Percentiles rank a stretch among this genome's conserved stretches.
Conservation (phyloP, 2,113 vertebrate genomes). For the Alosa alosa region DNA sequence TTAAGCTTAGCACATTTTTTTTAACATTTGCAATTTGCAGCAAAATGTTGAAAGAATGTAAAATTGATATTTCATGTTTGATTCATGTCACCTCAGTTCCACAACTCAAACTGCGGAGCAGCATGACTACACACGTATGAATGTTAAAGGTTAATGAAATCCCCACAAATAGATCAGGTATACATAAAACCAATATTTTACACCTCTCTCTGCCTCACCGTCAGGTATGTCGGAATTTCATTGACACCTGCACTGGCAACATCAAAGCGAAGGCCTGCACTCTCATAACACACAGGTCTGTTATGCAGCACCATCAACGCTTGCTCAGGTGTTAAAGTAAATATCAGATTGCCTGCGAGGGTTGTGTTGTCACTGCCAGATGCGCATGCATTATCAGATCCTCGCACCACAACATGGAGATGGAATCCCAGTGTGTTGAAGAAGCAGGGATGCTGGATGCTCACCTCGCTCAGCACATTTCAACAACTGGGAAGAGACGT, state of each 20-base stretch:
- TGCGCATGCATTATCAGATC: constrained; percentile 36
- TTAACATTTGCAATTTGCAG: not conserved
- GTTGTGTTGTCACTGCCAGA: constrained; percentile 12
- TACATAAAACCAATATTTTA: not conserved
- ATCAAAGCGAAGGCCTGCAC: not conserved
- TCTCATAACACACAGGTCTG: not conserved
- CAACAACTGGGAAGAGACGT: not conserved
- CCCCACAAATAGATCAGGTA: not conserved
- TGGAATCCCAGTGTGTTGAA: not conserved
- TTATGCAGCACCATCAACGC: constrained; percentile 17
- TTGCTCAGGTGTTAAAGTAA: constrained; percentile 27
- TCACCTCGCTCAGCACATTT: not conserved
- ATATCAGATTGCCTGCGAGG: constrained; percentile 29
- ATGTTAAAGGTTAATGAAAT: not conserved
- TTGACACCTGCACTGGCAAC: constrained; percentile 39
- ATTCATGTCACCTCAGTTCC: not conserved
- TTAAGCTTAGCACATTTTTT: not conserved
- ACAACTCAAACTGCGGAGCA: not conserved
- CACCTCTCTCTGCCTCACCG: not conserved
- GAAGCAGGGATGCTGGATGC: not conserved
- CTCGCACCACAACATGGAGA: constrained; percentile 10
- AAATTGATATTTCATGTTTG: not conserved
- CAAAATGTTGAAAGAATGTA: not conserved
- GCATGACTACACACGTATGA: not conserved
- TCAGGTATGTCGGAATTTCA: constrained; percentile 35